These are phyloP conservation scores for Lysandra bellargus DNA, from an alignment of 2,888 invertebrate genomes.

Conservation along the genomic window DNA sequence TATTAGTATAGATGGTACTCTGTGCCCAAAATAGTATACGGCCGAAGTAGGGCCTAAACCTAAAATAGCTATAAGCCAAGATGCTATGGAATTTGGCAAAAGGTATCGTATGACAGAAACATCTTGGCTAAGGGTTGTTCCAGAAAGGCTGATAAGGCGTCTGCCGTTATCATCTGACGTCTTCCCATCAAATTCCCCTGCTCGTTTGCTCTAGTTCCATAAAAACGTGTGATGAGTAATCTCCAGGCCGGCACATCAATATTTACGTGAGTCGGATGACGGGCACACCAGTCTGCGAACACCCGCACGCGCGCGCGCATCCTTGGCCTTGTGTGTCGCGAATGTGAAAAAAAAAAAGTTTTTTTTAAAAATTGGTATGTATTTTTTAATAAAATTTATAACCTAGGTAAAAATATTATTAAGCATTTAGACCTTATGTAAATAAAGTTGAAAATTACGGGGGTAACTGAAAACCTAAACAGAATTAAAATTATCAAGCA, in stretches of 20 bases:
- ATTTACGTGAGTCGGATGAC: constrained; percentile 8
- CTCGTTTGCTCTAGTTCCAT: constrained; percentile 10
- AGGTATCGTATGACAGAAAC: no score
- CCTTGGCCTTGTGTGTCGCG: neutral
- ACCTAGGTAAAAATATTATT: neutral
- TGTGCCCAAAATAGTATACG: no score
- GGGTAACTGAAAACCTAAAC: neutral
- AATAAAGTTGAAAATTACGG: no score
- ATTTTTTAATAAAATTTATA: neutral
- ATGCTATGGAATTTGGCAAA: no score
- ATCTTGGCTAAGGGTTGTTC: no score
- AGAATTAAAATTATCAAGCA: neutral
- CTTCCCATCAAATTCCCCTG: neutral
- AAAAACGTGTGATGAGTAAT: constrained; percentile 4
- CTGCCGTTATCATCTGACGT: neutral
- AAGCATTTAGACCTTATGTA: neutral
- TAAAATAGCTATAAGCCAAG: no score
- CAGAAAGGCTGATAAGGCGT: neutral
- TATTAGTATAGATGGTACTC: no score
- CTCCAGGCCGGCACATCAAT: neutral
- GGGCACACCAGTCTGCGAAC: neutral
- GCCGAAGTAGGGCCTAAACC: no score
- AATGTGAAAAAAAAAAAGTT: neutral
- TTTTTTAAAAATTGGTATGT: neutral
- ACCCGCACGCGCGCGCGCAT: constrained; percentile 4